phyloP scores from a whole-genome alignment of 2,888 invertebrate genomes.

The Julus scandinavius region DNA sequence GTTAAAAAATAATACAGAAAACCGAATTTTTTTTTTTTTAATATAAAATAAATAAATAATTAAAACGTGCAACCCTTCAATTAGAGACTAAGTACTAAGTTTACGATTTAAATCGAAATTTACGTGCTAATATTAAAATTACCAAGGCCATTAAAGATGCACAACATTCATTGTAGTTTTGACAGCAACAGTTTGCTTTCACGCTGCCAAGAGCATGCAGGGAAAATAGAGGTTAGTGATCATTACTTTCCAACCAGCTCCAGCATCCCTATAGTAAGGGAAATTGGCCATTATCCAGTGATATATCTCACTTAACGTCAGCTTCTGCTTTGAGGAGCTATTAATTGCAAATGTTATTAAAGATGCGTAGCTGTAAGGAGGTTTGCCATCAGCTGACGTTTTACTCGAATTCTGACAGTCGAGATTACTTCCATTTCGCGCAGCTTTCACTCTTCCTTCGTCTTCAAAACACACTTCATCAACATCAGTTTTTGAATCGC shows the following conservation, averaged over 20 bases:
- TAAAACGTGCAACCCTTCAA: background rate
- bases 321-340: constrained; percentile 75
- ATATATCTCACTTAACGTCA: constrained; percentile 80
- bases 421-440: background rate
- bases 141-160: background rate
- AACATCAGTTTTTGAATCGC: background rate
- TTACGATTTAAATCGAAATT: no score
- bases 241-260: constrained; percentile 77
- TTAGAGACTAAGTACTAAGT: no score
- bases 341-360: constrained; percentile 76
- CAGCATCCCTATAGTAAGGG: constrained; percentile 77
- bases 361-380: constrained; percentile 76
- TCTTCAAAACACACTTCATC: constrained; percentile 35
- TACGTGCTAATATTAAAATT: background rate
- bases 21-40: no score
- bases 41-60: background rate
- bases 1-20: no score
- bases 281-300: constrained; percentile 78
- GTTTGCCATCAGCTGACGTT: constrained; percentile 64
- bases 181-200: constrained; percentile 50
- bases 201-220: constrained; percentile 4
- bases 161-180: background rate
- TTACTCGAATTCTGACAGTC: constrained; percentile 44
- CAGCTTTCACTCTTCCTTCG: background rate
- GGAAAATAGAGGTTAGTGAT: constrained; percentile 54